Percentiles rank a stretch among this genome's conserved stretches.
Conservation (phyloP, 2,113 vertebrate species). For the Anser cygnoides region DNA sequence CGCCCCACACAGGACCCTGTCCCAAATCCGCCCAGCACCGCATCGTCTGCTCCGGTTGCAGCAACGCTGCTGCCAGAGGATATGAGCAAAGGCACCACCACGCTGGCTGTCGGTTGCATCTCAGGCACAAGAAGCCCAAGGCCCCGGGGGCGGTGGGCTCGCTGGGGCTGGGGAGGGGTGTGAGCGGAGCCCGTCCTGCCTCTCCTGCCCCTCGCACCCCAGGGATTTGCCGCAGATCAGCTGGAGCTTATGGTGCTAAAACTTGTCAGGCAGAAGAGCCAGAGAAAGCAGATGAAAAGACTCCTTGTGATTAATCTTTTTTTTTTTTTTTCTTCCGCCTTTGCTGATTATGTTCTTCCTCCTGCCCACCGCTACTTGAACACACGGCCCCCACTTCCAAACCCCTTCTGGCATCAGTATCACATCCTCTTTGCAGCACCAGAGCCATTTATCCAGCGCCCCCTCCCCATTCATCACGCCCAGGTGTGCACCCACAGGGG, state of each 20-base stretch:
- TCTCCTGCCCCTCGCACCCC: not conserved
- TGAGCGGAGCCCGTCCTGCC: rapidly evolving
- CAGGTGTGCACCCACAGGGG: rapidly evolving
- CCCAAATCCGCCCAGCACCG: not conserved
- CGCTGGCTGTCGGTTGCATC: rapidly evolving
- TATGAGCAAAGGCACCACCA: not conserved
- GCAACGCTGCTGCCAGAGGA: rapidly evolving
- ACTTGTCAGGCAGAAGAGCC: not conserved
- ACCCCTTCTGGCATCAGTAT: not conserved
- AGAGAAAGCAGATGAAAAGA: not conserved
- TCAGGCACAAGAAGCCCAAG: not conserved
- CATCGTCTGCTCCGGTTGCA: not conserved
- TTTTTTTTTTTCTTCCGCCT: rapidly evolving
- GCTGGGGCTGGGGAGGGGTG: no score
- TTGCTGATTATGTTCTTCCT: not conserved
- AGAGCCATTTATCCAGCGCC: rapidly evolving
- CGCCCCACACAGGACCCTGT: rapidly evolving
- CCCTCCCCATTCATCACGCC: not conserved
- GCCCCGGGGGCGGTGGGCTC: rapidly evolving
- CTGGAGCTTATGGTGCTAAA: not conserved
- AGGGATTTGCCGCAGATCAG: not conserved
- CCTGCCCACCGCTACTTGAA: not conserved
- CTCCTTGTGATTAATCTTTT: not conserved
- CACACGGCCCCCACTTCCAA: not conserved
- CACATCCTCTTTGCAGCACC: rapidly evolving